These are phyloP conservation scores for Ceriagrion tenellum DNA, from an alignment of 2,888 invertebrate genomes.

Conservation along the genomic window DNA sequence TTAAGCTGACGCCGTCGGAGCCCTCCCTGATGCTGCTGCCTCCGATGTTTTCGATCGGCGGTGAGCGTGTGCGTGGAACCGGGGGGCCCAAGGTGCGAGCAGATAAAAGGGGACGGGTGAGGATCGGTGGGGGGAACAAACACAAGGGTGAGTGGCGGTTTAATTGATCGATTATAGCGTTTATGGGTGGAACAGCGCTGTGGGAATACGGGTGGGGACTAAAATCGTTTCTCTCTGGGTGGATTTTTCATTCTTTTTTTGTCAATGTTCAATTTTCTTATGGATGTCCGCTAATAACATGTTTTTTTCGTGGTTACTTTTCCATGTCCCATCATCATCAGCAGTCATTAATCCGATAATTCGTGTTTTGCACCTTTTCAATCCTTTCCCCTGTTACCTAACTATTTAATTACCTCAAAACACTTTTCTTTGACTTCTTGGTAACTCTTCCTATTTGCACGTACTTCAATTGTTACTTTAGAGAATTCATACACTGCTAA, in stretches of 20 bases:
- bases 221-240: neutral
- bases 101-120: neutral
- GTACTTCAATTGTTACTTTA: no score
- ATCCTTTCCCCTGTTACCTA: no score
- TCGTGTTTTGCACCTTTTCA: no score
- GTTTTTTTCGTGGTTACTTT: no score
- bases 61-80: neutral
- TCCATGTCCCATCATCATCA: no score
- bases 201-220: neutral
- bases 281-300: no score
- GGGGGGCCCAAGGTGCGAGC: neutral
- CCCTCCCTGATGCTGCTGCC: neutral
- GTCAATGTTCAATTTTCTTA: no score
- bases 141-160: neutral
- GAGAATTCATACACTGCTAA: no score
- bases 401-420: no score
- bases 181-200: neutral
- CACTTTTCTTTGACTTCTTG: no score
- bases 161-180: constrained; percentile 39
- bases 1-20: neutral
- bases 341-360: no score
- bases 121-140: neutral
- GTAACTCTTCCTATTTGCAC: no score
- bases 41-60: constrained; percentile 15
- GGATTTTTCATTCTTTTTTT: neutral